Percentiles rank a stretch among this genome's conserved stretches.
These are phyloP conservation scores for Coboldia fuscipes DNA, from an alignment of 1,140 invertebrate species.

Conservation along the genomic window DNA sequence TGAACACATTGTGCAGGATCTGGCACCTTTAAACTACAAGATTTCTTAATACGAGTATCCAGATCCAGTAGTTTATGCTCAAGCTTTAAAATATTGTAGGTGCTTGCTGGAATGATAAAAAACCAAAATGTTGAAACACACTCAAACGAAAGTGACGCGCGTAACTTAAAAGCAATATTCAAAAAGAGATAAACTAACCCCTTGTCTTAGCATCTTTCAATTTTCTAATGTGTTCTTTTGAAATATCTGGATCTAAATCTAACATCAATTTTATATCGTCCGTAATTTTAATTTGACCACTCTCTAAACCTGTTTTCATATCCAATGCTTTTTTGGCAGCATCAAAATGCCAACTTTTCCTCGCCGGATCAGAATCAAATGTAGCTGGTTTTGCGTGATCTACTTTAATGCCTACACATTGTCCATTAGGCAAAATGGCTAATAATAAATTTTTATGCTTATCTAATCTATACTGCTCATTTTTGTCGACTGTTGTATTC, in stretches of 20 bases:
- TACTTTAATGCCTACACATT: slow-evolving; percentile 34
- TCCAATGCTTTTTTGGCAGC: slow-evolving; percentile 27
- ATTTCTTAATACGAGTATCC: too few relatives aligned
- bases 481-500: slow-evolving; percentile 10
- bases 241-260: slow-evolving; percentile 28
- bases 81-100: too few relatives aligned
- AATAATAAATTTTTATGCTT: slow-evolving; percentile 21
- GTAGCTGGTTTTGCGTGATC: slow-evolving; percentile 23
- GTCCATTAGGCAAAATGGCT: slow-evolving; percentile 28
- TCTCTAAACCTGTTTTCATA: slow-evolving; percentile 23
- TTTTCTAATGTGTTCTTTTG: slow-evolving; percentile 23
- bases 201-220: slow-evolving; percentile 23
- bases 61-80: too few relatives aligned
- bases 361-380: slow-evolving; percentile 25
- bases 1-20: slow-evolving; percentile 39
- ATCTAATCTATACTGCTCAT: too few relatives aligned
- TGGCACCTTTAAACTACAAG: slow-evolving; percentile 36
- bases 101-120: too few relatives aligned
- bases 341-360: slow-evolving; percentile 33
- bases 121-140: too few relatives aligned
- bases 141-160: too few relatives aligned
- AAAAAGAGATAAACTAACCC: slow-evolving; percentile 20
- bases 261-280: slow-evolving; percentile 32
- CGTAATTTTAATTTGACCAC: slow-evolving; percentile 28
- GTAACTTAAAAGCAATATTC: too few relatives aligned